phyloP scores from a whole-genome alignment of 2,888 invertebrate genomes.

The Cacoxenus indagator region DNA sequence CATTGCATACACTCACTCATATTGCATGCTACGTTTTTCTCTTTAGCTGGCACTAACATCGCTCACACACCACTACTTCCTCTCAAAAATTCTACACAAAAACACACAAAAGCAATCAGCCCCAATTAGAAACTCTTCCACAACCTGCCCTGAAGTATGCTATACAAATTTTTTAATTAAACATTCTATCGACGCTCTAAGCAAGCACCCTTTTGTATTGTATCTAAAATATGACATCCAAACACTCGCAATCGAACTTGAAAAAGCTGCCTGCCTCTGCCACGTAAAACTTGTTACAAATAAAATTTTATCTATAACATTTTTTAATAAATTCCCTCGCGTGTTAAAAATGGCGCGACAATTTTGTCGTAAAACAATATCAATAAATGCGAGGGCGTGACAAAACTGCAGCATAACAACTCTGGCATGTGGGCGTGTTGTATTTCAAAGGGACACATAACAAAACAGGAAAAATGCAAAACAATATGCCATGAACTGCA shows the following conservation, averaged over 20 bases:
- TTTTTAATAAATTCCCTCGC: background rate
- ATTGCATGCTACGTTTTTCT: conserved; percentile 3
- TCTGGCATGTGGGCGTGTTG: background rate
- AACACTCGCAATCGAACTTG: conserved; percentile 1
- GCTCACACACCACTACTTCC: no score
- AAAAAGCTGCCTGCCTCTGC: background rate
- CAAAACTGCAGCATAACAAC: conserved; percentile 11
- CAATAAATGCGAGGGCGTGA: conserved; percentile 6
- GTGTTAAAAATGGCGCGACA: conserved; percentile 30
- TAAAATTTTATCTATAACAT: background rate
- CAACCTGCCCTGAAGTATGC: no score
- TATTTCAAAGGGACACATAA: background rate
- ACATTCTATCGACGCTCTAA: no score
- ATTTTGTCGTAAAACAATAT: conserved; percentile 37
- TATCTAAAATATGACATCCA: no score
- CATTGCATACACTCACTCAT: background rate
- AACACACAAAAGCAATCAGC: no score
- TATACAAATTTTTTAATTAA: no score
- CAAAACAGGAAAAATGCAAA: conserved; percentile 4
- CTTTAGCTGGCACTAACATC: background rate
- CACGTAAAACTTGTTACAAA: no score
- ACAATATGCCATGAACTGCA: conserved; percentile 3
- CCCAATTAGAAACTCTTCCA: no score
- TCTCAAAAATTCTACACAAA: background rate
- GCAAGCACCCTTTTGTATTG: no score